Evolutionary conservation across 2,797 vertebrate genomes (phyloP).

Genomic region (Tokudaia tokunoshimensis): DNA sequence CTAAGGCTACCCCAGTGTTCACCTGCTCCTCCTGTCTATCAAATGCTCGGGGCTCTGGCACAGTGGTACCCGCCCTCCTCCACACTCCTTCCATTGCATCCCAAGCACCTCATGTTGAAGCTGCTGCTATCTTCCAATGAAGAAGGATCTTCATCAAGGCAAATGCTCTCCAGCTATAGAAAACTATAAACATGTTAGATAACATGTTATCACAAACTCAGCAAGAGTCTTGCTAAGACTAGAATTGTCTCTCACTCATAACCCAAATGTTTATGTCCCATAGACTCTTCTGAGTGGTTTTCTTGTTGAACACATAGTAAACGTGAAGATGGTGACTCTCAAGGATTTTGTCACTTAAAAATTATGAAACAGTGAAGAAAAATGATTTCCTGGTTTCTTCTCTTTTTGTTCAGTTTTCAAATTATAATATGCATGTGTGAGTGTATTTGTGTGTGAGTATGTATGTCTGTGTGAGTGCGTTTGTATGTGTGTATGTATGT

Average conservation of each 20-base stretch:
- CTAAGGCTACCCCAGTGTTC: background rate
- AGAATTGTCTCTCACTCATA: background rate
- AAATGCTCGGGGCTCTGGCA: no score
- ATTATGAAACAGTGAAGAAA: background rate
- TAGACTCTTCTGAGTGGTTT: background rate
- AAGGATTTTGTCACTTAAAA: background rate
- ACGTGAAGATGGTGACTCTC: background rate
- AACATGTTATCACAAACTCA: no score
- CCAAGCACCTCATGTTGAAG: background rate
- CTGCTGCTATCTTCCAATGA: background rate
- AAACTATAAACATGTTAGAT: no score
- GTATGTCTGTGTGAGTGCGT: no score
- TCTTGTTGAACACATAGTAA: background rate
- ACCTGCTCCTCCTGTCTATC: no score
- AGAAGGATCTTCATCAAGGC: background rate
- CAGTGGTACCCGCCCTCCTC: fast-evolving
- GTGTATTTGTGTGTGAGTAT: background rate
- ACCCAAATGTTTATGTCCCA: background rate
- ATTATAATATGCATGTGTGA: background rate
- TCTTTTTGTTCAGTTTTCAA: background rate
- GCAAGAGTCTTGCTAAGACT: no score
- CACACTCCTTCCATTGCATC: background rate
- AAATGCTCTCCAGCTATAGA: no score
- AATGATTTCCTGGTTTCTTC: background rate
- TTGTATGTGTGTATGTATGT: no score